These are phyloP conservation scores for Agrypnus murinus DNA, from an alignment of 2,888 invertebrate species.

Conservation along the genomic window DNA sequence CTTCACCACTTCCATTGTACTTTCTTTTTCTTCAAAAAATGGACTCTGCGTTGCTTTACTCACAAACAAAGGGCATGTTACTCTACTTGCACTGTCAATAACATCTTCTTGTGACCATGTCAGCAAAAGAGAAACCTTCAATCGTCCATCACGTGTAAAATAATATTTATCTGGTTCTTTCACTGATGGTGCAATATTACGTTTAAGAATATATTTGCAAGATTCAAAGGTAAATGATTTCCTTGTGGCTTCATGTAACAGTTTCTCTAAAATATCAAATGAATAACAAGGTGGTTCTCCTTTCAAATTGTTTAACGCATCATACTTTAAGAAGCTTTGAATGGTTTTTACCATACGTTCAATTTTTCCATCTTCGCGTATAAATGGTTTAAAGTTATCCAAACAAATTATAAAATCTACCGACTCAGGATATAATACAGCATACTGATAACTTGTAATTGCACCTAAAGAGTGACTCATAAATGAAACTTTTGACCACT, in stretches of 20 bases:
- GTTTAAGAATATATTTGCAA: slow-evolving; percentile 73
- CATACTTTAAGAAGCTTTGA: slow-evolving; percentile 70
- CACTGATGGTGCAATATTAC: slow-evolving; percentile 74
- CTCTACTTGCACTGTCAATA: neutral
- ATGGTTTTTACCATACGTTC: slow-evolving; percentile 69
- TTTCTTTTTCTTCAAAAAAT: neutral
- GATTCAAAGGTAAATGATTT: slow-evolving; percentile 75
- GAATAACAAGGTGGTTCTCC: slow-evolving; percentile 76
- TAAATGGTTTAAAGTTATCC: slow-evolving; percentile 72
- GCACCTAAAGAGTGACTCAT: slow-evolving; percentile 82
- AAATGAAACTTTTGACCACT: slow-evolving; percentile 81
- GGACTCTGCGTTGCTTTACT: slow-evolving; percentile 7
- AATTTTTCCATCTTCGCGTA: slow-evolving; percentile 52
- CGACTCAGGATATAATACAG: slow-evolving; percentile 77
- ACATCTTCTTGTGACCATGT: slow-evolving; percentile 54
- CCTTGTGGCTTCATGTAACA: slow-evolving; percentile 73
- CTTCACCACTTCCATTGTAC: slow-evolving; percentile 4
- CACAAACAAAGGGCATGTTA: slow-evolving; percentile 35
- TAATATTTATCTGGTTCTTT: slow-evolving; percentile 75
- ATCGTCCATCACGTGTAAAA: slow-evolving; percentile 78
- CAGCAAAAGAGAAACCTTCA: slow-evolving; percentile 75
- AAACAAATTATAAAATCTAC: slow-evolving; percentile 75
- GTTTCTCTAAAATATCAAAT: slow-evolving; percentile 75
- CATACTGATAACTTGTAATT: slow-evolving; percentile 76
- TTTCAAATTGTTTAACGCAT: slow-evolving; percentile 64